Percentiles rank a stretch among this genome's conserved stretches.
These are phyloP conservation scores for Elaphurus davidianus DNA, from an alignment of 2,113 vertebrate genomes.

Conservation along the genomic window DNA sequence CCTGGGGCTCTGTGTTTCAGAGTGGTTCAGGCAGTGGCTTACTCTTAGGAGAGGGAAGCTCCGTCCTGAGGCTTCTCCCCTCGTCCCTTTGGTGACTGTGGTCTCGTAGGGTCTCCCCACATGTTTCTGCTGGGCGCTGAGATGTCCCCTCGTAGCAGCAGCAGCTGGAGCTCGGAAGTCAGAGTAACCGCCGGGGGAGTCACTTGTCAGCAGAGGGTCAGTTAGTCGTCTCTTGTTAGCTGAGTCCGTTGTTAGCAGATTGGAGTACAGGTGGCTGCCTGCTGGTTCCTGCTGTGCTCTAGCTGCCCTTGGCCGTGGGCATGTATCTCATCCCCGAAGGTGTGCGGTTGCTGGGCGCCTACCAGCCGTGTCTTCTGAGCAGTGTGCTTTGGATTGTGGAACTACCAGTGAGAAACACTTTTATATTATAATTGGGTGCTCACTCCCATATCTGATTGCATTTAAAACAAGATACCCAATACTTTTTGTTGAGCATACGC, in stretches of 20 bases:
- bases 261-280: neutral
- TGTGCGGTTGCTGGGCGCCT: no score
- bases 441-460: neutral
- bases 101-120: neutral
- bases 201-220: neutral
- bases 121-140: fast-evolving
- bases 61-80: neutral
- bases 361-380: neutral
- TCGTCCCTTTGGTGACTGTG: neutral
- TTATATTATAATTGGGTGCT: neutral
- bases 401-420: neutral
- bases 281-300: no score
- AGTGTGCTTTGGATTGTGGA: neutral
- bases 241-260: neutral
- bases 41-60: neutral
- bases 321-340: neutral
- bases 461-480: neutral
- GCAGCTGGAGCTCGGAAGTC: neutral
- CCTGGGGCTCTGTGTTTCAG: neutral
- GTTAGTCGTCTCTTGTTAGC: neutral
- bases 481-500: neutral
- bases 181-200: fast-evolving
- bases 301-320: no score
- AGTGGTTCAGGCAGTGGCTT: neutral
- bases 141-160: neutral